These are phyloP conservation scores for Drosophila yakuba DNA, from an alignment of 1,140 invertebrate genomes.

Conservation along the genomic window DNA sequence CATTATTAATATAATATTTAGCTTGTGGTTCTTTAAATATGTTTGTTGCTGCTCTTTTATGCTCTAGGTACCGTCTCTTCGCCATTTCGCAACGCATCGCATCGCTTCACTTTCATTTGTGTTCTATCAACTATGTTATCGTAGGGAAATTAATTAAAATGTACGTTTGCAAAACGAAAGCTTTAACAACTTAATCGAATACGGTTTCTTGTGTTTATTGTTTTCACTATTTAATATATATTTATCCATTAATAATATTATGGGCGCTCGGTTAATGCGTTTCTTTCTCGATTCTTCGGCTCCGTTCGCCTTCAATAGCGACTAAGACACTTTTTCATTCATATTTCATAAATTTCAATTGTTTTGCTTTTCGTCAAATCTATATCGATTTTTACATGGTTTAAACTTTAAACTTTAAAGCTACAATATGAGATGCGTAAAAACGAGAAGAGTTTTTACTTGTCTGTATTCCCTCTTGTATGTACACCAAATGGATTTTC, in stretches of 20 bases:
- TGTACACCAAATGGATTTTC: conserved; percentile 52
- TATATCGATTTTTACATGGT: conserved; percentile 56
- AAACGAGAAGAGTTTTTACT: conserved; percentile 30
- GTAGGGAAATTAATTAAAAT: conserved; percentile 62
- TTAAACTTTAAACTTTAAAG: conserved; percentile 82
- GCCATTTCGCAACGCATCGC: conserved; percentile 4
- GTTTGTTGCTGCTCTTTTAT: conserved; percentile 77
- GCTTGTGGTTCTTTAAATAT: conserved; percentile 77
- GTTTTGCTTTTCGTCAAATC: conserved; percentile 45
- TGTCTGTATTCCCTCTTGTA: conserved; percentile 23
- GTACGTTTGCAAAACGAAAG: conserved; percentile 76
- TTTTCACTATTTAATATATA: conserved; percentile 62
- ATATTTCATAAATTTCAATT: conserved; percentile 63
- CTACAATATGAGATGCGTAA: conserved; percentile 74
- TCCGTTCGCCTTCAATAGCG: conserved; percentile 58
- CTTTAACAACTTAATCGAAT: conserved; percentile 77
- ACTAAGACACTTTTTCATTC: conserved; percentile 78
- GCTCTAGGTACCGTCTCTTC: conserved; percentile 66
- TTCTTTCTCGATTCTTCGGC: conserved; percentile 28
- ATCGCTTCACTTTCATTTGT: conserved; percentile 17
- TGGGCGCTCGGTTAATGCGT: conserved; percentile 58
- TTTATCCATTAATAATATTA: conserved; percentile 52
- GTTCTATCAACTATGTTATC: conserved; percentile 59
- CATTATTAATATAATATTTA: conserved; percentile 72
- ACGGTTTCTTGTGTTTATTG: conserved; percentile 27